Evolutionary conservation across 2,113 vertebrate species (phyloP).

Genomic region (Ginglymostoma cirratum): DNA sequence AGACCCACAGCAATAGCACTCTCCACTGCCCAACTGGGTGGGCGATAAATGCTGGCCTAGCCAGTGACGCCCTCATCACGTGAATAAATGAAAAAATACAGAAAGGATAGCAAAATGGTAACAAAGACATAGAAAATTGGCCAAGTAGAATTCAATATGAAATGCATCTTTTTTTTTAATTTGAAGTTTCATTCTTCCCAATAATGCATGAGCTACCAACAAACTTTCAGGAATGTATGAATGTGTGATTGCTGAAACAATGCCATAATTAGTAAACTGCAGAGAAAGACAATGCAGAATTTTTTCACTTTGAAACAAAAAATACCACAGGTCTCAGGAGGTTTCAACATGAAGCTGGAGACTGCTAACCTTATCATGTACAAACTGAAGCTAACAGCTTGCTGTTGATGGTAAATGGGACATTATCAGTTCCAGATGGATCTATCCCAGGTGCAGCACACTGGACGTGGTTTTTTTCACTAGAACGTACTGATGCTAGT

Average conservation of each 20-base stretch:
- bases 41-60: too few species aligned
- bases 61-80: too few species aligned
- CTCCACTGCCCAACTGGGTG: too few species aligned
- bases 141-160: neutral
- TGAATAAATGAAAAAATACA: too few species aligned
- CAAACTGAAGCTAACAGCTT: neutral
- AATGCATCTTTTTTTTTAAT: neutral
- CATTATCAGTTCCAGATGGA: neutral
- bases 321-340: neutral
- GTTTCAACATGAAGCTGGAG: neutral
- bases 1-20: too few species aligned
- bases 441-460: neutral
- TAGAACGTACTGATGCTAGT: neutral
- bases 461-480: neutral
- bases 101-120: neutral
- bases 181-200: neutral
- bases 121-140: neutral
- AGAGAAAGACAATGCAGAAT: neutral
- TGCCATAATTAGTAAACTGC: neutral
- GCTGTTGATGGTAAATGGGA: neutral
- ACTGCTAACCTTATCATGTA: neutral
- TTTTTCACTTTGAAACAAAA: neutral
- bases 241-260: neutral
- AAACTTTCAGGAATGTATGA: neutral
- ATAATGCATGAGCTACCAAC: neutral